These are phyloP conservation scores for Sarcophilus harrisii DNA, from an alignment of 2,797 vertebrate genomes.

Conservation along the genomic window DNA sequence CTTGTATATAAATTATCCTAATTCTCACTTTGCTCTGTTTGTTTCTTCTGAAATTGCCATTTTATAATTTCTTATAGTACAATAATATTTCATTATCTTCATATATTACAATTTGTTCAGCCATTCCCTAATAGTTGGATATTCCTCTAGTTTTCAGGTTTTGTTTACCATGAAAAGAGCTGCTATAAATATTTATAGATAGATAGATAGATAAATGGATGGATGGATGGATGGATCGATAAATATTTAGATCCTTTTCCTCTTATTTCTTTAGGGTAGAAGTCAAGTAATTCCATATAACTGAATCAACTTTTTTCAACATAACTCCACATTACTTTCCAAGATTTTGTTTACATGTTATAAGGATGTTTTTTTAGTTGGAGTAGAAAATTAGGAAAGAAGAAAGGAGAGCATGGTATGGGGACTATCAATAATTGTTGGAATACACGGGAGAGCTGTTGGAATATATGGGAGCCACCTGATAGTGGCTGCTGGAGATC, in stretches of 20 bases:
- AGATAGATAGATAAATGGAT: neutral
- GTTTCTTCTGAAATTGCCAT: neutral
- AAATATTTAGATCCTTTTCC: neutral
- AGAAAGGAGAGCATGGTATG: neutral
- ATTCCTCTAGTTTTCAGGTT: neutral
- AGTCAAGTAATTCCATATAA: neutral
- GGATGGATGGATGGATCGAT: no score
- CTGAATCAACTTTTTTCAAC: neutral
- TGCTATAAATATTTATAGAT: neutral
- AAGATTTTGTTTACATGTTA: neutral
- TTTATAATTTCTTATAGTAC: neutral
- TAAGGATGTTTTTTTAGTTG: neutral
- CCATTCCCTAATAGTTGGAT: neutral
- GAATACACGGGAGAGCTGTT: no score
- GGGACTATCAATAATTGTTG: neutral
- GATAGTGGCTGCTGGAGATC: no score
- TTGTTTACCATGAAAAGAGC: neutral
- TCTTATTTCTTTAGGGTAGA: neutral
- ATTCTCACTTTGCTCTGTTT: neutral
- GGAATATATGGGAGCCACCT: no score
- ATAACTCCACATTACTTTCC: neutral
- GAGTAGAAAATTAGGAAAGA: neutral
- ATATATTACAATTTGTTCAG: neutral
- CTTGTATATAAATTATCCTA: neutral
- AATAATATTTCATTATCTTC: neutral